These are phyloP conservation scores for Cyrtonyx montezumae DNA, from an alignment of 2,113 vertebrate genomes.

Conservation along the genomic window DNA sequence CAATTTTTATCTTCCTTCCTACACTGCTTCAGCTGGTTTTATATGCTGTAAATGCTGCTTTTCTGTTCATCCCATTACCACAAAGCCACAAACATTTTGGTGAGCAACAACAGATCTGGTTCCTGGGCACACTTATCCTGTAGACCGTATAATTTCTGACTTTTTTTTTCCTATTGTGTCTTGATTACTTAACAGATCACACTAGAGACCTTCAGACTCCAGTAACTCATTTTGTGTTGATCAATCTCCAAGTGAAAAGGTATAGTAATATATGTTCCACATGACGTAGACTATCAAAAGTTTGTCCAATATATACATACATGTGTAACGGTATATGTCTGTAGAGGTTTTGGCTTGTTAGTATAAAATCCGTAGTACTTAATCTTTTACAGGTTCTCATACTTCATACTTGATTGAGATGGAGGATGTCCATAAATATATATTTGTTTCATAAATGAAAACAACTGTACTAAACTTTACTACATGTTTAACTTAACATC, in stretches of 20 bases:
- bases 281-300: background rate
- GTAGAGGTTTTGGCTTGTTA: background rate
- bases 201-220: background rate
- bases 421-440: background rate
- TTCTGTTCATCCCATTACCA: background rate
- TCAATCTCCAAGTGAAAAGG: background rate
- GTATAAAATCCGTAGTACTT: background rate
- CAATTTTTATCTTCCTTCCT: background rate
- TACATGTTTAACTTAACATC: background rate
- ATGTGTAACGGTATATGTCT: background rate
- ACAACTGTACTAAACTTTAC: accelerated
- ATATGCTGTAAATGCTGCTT: background rate
- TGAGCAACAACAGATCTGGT: background rate
- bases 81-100: background rate
- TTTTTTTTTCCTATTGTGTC: background rate
- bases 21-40: background rate
- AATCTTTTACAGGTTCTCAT: background rate
- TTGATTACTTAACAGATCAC: background rate
- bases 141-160: background rate
- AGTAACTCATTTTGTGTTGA: background rate
- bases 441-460: background rate
- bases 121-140: background rate
- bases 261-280: background rate
- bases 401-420: background rate
- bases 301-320: background rate